These are phyloP conservation scores for Lycopodina hypogea DNA, from an alignment of 37 sponge, comb jelly and placozoan species.

Conservation along the genomic window DNA sequence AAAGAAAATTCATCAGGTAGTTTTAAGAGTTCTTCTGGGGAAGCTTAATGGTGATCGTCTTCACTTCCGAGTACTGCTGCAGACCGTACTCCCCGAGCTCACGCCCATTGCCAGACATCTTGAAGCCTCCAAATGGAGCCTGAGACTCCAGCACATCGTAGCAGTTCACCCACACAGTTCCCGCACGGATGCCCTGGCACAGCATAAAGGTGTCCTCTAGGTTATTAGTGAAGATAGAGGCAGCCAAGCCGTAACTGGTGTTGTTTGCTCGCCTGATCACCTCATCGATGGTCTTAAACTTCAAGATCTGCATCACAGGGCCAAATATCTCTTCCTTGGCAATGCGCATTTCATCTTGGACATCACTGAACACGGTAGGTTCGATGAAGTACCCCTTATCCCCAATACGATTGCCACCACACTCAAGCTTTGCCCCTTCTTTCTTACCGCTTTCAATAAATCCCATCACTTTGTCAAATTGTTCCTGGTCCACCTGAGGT, in stretches of 20 bases:
- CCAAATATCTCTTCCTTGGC: slow-evolving; percentile 98
- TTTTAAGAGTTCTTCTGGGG: slow-evolving; percentile 95
- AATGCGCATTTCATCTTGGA: slow-evolving; percentile 94
- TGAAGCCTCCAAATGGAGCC: slow-evolving; percentile 98
- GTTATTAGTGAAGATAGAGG: slow-evolving; percentile 85
- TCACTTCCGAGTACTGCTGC: slow-evolving; percentile 95
- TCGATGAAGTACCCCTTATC: slow-evolving; percentile 95
- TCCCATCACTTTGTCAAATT: slow-evolving; percentile 93
- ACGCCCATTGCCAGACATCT: slow-evolving; percentile 93
- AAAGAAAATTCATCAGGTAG: no score
- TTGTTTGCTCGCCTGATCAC: slow-evolving; percentile 94
- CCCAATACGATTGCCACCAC: slow-evolving; percentile 89
- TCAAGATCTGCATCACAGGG: slow-evolving; percentile 98
- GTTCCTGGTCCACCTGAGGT: slow-evolving; percentile 94
- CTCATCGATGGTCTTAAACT: slow-evolving; percentile 95
- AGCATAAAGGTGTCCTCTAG: slow-evolving; percentile 83
- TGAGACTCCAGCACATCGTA: slow-evolving; percentile 78
- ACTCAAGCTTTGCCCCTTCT: slow-evolving; percentile 94
- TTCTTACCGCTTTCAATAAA: slow-evolving; percentile 92
- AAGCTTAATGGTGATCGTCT: slow-evolving; percentile 90
- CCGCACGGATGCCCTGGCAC: slow-evolving; percentile 86
- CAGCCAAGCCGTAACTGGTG: slow-evolving; percentile 92
- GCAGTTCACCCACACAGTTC: slow-evolving; percentile 94
- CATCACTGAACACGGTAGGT: slow-evolving; percentile 94
- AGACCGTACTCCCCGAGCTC: slow-evolving; percentile 98